Conservation (phyloP, 2,888 invertebrate species). For the Sphaerophoria taeniata region DNA sequence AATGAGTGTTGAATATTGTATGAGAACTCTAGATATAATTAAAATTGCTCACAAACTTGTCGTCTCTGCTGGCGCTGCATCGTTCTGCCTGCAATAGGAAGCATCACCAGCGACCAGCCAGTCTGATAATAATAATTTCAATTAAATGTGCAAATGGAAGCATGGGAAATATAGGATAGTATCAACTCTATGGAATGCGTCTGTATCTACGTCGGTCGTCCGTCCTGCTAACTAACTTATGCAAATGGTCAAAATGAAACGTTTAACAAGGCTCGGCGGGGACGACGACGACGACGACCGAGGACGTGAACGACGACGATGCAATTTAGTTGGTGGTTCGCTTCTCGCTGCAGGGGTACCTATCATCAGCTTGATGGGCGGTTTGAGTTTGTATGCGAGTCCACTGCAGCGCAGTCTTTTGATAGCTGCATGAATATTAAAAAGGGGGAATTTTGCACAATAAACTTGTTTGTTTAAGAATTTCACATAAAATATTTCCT, state of each 20-base stretch:
- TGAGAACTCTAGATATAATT: conserved; percentile 60
- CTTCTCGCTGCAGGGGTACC: background rate
- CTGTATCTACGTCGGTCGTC: conserved; percentile 3
- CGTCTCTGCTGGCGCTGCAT: conserved; percentile 6
- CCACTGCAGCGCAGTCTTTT: conserved; percentile 8
- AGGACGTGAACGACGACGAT: conserved; percentile 18
- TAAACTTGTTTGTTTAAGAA: conserved; percentile 10
- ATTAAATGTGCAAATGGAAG: conserved; percentile 73
- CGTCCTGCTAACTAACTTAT: conserved; percentile 58
- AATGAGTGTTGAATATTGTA: conserved; percentile 66
- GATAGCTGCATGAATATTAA: conserved; percentile 62
- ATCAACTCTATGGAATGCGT: conserved; percentile 47
- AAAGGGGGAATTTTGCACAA: conserved; percentile 1
- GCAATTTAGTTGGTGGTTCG: conserved; percentile 17
- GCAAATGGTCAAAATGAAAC: conserved; percentile 64
- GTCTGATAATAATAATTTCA: conserved; percentile 71
- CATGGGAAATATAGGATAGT: conserved; percentile 69
- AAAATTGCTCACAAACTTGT: conserved; percentile 66
- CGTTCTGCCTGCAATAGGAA: conserved; percentile 45
- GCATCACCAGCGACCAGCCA: background rate
- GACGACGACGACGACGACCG: too few species aligned
- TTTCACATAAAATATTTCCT: conserved; percentile 12
- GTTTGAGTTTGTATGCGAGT: background rate
- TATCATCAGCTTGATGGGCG: background rate
- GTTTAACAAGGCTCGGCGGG: conserved; percentile 35